phyloP scores from a whole-genome alignment of 1,140 invertebrate genomes.

The Drosophila ercepeae region DNA sequence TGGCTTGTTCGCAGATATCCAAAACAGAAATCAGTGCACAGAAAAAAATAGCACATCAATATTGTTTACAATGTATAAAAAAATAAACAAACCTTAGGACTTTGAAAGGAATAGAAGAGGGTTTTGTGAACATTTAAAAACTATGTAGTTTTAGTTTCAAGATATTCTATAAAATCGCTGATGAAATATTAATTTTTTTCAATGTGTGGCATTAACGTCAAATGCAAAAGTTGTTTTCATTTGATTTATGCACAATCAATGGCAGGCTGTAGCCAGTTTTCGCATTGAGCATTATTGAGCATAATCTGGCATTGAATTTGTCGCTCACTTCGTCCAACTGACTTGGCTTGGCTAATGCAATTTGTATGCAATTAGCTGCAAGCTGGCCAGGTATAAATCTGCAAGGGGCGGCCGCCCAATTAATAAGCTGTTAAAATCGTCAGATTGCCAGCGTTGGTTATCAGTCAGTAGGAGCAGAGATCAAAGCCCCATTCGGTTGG shows the following conservation, averaged over 20 bases:
- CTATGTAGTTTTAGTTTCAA: too few species aligned
- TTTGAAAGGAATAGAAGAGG: too few species aligned
- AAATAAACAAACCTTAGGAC: background rate
- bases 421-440: slow-evolving; percentile 60
- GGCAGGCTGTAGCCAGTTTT: slow-evolving; percentile 45
- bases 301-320: slow-evolving; percentile 61
- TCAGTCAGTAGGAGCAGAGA: slow-evolving; percentile 35
- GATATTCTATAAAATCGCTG: too few species aligned
- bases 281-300: slow-evolving; percentile 56
- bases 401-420: slow-evolving; percentile 58
- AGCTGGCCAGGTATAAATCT: slow-evolving; percentile 53
- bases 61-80: background rate
- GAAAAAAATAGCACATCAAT: slow-evolving; percentile 1
- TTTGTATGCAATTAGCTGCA: slow-evolving; percentile 66
- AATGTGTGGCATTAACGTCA: slow-evolving; percentile 32
- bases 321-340: slow-evolving; percentile 23
- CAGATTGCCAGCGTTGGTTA: slow-evolving; percentile 53
- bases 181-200: background rate
- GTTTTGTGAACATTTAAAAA: too few species aligned
- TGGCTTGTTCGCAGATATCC: slow-evolving; percentile 36
- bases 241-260: slow-evolving; percentile 67
- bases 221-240: slow-evolving; percentile 60
- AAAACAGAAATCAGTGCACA: slow-evolving; percentile 25
- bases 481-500: slow-evolving; percentile 26
- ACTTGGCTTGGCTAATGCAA: slow-evolving; percentile 42